A percentile compares a stretch with the other conserved stretches of the same genome.
Conservation (phyloP, 2,888 invertebrate genomes). For the Danaus chrysippus region DNA sequence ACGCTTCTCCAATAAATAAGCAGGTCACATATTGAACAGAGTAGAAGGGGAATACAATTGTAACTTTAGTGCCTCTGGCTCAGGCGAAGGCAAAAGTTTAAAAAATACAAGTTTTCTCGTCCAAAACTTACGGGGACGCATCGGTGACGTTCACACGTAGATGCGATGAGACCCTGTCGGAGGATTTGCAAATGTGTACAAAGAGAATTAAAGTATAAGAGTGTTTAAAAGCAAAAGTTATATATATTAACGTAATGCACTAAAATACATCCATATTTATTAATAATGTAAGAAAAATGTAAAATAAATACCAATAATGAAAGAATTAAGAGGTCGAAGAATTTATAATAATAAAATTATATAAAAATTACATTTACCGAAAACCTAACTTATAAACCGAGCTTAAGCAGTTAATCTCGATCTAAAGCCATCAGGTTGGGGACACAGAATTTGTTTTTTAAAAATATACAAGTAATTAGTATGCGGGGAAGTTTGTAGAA, state of each 20-base stretch:
- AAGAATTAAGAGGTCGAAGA: neutral
- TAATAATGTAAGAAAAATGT: too few species aligned
- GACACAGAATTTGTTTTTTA: constrained; percentile 61
- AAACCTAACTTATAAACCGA: constrained; percentile 65
- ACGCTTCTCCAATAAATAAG: constrained; percentile 77
- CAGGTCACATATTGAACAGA: constrained; percentile 79
- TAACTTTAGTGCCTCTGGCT: constrained; percentile 71
- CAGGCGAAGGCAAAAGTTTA: constrained; percentile 74
- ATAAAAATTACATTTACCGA: constrained; percentile 6
- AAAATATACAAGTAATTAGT: constrained; percentile 75
- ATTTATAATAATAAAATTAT: too few species aligned
- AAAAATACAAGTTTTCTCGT: constrained; percentile 73
- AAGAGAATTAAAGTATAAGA: too few species aligned
- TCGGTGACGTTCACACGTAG: constrained; percentile 55
- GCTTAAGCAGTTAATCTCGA: constrained; percentile 73
- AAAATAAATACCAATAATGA: neutral
- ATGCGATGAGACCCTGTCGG: constrained; percentile 36
- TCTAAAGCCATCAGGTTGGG: constrained; percentile 58
- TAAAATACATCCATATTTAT: too few species aligned
- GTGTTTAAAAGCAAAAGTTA: too few species aligned
- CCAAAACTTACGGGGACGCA: constrained; percentile 36
- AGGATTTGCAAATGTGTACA: constrained; percentile 31
- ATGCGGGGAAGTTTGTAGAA: constrained; percentile 67
- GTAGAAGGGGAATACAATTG: constrained; percentile 75
- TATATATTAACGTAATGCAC: too few species aligned